phyloP scores from a whole-genome alignment of 2,888 invertebrate species.

The Trissonchulus sp. region DNA sequence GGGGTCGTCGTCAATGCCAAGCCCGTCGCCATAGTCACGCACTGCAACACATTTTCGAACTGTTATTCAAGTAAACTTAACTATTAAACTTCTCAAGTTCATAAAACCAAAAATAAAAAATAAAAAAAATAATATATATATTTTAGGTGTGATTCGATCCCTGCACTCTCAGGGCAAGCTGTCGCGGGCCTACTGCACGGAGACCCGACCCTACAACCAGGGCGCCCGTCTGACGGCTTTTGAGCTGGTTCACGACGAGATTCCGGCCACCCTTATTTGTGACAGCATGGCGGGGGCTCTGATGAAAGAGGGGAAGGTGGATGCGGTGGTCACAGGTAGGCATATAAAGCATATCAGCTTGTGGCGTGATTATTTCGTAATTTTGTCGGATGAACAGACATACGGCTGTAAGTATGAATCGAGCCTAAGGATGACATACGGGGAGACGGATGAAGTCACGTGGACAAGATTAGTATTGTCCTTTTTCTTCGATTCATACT shows the following conservation, averaged over 20 bases:
- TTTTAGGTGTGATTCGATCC: conserved; percentile 70
- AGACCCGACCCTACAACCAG: conserved; percentile 97
- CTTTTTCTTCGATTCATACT: no score
- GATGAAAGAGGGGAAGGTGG: conserved; percentile 73
- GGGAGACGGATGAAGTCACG: no score
- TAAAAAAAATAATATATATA: conserved; percentile 11
- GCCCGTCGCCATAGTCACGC: conserved; percentile 73
- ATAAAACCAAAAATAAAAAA: no score
- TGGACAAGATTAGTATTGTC: no score
- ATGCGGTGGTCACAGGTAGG: conserved; percentile 85
- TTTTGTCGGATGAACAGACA: no score
- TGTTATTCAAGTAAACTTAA: no score
- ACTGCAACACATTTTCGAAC: conserved; percentile 99
- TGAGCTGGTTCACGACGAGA: conserved; percentile 71
- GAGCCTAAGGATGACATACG: background rate
- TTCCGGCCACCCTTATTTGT: conserved; percentile 83
- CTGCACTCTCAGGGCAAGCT: conserved; percentile 61
- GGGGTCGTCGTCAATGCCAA: conserved; percentile 59
- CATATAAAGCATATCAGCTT: no score
- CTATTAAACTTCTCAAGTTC: no score
- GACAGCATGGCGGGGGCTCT: conserved; percentile 91
- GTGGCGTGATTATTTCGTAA: no score
- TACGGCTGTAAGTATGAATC: no score
- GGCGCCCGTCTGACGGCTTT: conserved; percentile 90
- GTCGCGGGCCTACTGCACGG: conserved; percentile 88